Evolutionary conservation across 2,888 invertebrate species (phyloP).

Genomic region (Endomychus coccineus): DNA sequence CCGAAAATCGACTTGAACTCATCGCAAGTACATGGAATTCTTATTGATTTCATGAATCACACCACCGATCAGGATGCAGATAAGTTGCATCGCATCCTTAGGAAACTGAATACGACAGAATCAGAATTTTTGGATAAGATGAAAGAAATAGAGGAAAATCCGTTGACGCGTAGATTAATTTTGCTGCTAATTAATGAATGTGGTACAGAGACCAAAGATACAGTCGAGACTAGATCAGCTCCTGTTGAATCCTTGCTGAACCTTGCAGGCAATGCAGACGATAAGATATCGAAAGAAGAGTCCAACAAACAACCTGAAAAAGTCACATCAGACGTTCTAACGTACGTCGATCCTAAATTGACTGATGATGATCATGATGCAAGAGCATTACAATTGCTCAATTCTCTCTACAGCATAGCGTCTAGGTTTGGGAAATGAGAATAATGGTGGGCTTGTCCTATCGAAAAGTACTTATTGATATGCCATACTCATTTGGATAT

Average conservation of each 20-base stretch:
- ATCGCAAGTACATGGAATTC: constrained; percentile 37
- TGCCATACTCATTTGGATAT: too few relatives aligned
- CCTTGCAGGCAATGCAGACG: too few relatives aligned
- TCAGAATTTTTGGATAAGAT: constrained; percentile 70
- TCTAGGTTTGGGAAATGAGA: constrained; percentile 64
- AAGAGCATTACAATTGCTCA: constrained; percentile 72
- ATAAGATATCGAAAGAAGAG: constrained; percentile 12
- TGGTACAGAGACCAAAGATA: constrained; percentile 28
- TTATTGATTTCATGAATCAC: constrained; percentile 48
- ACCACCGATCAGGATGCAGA: constrained; percentile 61
- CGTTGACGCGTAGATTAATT: constrained; percentile 65
- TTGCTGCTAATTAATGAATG: constrained; percentile 72
- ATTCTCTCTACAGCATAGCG: constrained; percentile 77
- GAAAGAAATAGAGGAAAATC: constrained; percentile 73
- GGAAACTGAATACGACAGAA: constrained; percentile 66
- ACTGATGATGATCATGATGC: constrained; percentile 56
- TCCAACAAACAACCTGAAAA: background rate
- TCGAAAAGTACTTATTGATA: too few relatives aligned
- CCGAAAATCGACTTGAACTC: constrained; percentile 35
- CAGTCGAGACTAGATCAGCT: constrained; percentile 24
- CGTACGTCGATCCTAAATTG: constrained; percentile 27
- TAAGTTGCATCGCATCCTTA: constrained; percentile 68
- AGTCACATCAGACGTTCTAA: background rate
- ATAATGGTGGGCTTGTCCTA: too few relatives aligned
- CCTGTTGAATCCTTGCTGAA: constrained; percentile 17